Percentiles rank a stretch among this genome's conserved stretches.
Conservation (phyloP, 1,140 invertebrate genomes). For the Leptinotarsa undecemlineata region DNA sequence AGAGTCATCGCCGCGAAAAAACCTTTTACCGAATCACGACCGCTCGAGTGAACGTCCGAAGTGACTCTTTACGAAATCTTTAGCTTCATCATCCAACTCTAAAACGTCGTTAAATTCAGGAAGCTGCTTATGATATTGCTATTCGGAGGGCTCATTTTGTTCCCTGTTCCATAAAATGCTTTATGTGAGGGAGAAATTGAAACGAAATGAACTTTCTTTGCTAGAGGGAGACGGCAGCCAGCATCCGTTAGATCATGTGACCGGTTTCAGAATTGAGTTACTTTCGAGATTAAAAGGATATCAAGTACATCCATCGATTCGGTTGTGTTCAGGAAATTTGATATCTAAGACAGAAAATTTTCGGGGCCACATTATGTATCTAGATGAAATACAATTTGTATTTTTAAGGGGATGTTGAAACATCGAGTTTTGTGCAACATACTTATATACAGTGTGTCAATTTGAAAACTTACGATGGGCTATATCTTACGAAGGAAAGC, state of each 20-base stretch:
- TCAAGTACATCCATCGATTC: too few relatives aligned
- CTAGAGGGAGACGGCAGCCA: not conserved
- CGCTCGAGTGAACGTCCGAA: not conserved
- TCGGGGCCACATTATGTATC: too few relatives aligned
- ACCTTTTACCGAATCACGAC: not conserved
- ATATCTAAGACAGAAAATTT: too few relatives aligned
- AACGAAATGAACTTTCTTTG: slow-evolving; percentile 6
- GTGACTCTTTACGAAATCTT: not conserved
- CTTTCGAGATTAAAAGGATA: not conserved
- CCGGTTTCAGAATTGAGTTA: not conserved
- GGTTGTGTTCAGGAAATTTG: too few relatives aligned
- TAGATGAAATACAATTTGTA: too few relatives aligned
- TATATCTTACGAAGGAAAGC: too few relatives aligned
- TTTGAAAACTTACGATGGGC: too few relatives aligned
- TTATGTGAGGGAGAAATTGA: not conserved
- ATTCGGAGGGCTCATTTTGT: not conserved
- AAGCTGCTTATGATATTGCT: not conserved
- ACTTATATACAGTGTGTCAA: too few relatives aligned
- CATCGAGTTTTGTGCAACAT: too few relatives aligned
- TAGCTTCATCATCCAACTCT: not conserved
- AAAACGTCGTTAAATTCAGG: slow-evolving; percentile 3
- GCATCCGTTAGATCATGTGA: too few relatives aligned
- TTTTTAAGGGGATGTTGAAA: too few relatives aligned
- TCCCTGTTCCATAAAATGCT: not conserved
- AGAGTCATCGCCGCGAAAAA: not conserved